Evolutionary conservation across 2,888 invertebrate species (phyloP), one percentile per base, ranked within the genome.

Genomic region (Idaea biselata): DNA sequence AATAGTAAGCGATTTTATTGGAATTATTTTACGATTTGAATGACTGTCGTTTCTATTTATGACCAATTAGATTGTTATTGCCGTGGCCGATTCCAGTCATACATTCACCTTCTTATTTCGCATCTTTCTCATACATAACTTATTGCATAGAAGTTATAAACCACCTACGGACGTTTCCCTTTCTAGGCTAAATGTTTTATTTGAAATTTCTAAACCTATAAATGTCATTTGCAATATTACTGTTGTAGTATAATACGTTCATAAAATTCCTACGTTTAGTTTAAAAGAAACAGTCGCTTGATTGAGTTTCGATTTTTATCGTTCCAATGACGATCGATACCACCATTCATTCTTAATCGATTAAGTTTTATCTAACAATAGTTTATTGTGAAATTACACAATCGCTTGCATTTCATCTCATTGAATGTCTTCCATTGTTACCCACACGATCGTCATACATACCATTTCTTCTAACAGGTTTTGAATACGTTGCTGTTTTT

Each of bases 381-480:
- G 77, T 80, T 83, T 84, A 84, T 88, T 89, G 88, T 89, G 87
- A 87, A 90, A 89, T 89, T 87, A 87, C 80, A 75, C 77, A 87
- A 89, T 89, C 86, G 77, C 79, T 79, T 71, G 81, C 84, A 87
- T 88, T 87, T 87, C 84, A 89, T 89, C 87, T 87, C 79, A 78
- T 81, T 81, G 78, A 79, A 76, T 78, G 74, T 80, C 78, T 80
- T 76, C 76, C 74, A 76, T 78, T 77, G 76, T 75, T 62, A 68
- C 71, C 76, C 71, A 79, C 77, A 70, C 73, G 65, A 62, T 63
- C 66, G 68, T 73, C 72, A 64, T 67, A 69, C 72, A 64, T 67
- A 69, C 69, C 61, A 69, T 73, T 65, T 69, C 63, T 72, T 64
- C 60, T 64, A 11, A 18, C 63, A 67, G 58, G 53, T n/a, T 18